phyloP scores from a whole-genome alignment of 1,140 invertebrate genomes.

The Acromyrmex heyeri region DNA sequence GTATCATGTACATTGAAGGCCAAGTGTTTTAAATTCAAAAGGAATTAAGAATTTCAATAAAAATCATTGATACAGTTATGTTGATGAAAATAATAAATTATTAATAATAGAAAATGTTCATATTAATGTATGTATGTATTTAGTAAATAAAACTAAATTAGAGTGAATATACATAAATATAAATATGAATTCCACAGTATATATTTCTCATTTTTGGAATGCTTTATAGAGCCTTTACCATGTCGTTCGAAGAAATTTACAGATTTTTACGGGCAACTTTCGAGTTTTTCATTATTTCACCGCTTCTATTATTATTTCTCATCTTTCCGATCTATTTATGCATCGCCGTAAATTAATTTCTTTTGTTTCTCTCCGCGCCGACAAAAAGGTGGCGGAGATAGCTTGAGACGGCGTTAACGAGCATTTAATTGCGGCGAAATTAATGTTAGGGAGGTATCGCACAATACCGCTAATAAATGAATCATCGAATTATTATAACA shows the following conservation, averaged over 20 bases:
- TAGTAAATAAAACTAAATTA: no score
- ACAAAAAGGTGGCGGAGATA: conserved; percentile 3
- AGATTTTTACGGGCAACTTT: background rate
- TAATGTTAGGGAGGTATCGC: background rate
- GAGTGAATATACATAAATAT: no score
- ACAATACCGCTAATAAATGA: conserved; percentile 13
- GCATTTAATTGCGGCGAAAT: conserved; percentile 49
- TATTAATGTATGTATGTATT: no score
- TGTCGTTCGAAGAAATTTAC: background rate
- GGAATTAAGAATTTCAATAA: no score
- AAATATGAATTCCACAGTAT: background rate
- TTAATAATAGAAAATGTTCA: no score
- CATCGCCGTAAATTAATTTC: conserved; percentile 25
- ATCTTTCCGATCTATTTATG: conserved; percentile 36
- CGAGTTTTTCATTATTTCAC: conserved; percentile 13
- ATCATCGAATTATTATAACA: background rate
- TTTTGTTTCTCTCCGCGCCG: background rate
- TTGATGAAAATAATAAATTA: no score
- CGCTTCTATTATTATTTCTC: background rate
- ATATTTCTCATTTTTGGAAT: background rate
- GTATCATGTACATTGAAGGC: no score
- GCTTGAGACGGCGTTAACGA: conserved; percentile 18
- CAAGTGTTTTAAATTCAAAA: no score
- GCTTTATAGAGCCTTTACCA: background rate
- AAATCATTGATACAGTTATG: no score